These are phyloP conservation scores for Nycticebus coucang DNA, from an alignment of 2,113 vertebrate genomes.

Conservation along the genomic window DNA sequence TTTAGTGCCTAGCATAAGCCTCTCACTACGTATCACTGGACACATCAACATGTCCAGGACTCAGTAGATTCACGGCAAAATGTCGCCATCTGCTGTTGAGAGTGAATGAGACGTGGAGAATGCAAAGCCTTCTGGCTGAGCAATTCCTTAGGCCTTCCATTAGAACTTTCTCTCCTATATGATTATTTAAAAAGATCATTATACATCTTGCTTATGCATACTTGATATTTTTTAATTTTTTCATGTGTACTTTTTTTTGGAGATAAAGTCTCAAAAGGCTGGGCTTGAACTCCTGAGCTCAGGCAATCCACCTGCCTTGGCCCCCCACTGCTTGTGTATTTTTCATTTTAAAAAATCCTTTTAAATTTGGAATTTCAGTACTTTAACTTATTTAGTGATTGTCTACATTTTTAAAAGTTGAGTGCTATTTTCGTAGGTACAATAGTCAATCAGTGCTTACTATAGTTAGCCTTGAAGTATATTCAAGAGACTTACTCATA, in stretches of 20 bases:
- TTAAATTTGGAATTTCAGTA: background rate
- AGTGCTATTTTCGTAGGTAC: background rate
- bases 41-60: background rate
- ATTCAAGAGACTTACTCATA: background rate
- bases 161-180: background rate
- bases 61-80: background rate
- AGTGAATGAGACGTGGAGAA: background rate
- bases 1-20: background rate
- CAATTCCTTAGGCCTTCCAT: background rate
- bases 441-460: background rate
- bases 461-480: background rate
- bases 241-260: background rate
- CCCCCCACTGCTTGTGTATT: too few relatives aligned
- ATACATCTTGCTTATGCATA: background rate
- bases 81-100: slow-evolving; percentile 65
- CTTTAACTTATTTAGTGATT: background rate
- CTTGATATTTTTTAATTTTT: background rate
- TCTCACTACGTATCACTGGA: background rate
- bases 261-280: too few relatives aligned
- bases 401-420: background rate
- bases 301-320: too few relatives aligned
- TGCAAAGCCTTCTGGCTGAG: background rate
- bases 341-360: background rate
- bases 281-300: too few relatives aligned
- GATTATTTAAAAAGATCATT: background rate